Evolutionary conservation across 2,888 invertebrate species (phyloP), one percentile per base, ranked within the genome.

Genomic region (Drosophila helvetica): DNA sequence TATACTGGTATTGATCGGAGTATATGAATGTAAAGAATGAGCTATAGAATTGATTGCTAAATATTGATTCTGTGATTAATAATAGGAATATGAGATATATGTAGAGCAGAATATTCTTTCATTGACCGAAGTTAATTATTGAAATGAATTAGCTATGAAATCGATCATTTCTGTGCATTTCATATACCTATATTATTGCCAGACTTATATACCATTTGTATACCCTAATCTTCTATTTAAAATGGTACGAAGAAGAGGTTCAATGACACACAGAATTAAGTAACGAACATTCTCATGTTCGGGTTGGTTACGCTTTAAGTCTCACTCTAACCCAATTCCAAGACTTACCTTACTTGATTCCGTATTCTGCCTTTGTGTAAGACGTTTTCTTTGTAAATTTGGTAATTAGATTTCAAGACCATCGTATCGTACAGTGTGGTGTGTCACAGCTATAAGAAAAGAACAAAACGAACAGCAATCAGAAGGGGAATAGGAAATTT

Each of bases 201-300:
- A 0, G 22, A 22, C 5, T 22, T 22, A 22, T 22, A 5, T 27
- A 8, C 12, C 12, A 12, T 30, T 12, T 19, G 12, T n/a, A 15
- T 12, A 27, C 27, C 38, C 0, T 7, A 59, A 27, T 25, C 12
- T 47, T n/a, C 6, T 2, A 18, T 12, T 12, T 19, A 3, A 47
- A 19, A 19, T 48, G n/a, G 9, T 22, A 33, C 53, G 43, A 15
- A 15, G 12, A 38, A 7, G 15, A 38, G 38, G 54, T 66, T 65
- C 54, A 47, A 38, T 33, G 53, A 54, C 66, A 54, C 54, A 22
- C 1, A 9, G 12, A 66, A 66, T 66, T 62, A 2, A 62, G n/a
- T 33, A 62, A 43, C 45, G 10, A 50, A 17, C 22, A 22, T 18
- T 42, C 15, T 43, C 15, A 17, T 42, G 48, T 43, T 48, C 42